Percentiles rank a stretch among this genome's conserved stretches.
phyloP scores from a whole-genome alignment of 1,140 invertebrate species.

The Camponotus floridanus region DNA sequence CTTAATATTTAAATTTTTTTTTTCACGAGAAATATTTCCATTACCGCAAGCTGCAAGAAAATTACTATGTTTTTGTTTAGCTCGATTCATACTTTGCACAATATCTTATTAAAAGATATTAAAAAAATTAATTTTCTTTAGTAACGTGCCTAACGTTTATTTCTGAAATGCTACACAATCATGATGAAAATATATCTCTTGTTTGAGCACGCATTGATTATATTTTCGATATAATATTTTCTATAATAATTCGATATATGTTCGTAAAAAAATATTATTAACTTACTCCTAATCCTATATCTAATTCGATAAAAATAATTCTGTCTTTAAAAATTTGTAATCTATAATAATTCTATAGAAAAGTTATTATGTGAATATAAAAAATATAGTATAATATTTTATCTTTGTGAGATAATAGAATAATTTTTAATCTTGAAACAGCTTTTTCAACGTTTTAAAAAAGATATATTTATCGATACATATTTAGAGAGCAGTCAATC shows the following conservation, averaged over 20 bases:
- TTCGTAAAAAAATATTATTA: neutral
- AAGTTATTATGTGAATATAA: neutral
- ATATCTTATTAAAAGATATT: conserved; percentile 66
- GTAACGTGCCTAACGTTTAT: conserved; percentile 17
- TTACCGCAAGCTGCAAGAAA: conserved; percentile 43
- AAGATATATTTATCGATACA: conserved; percentile 25
- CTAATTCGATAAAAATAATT: neutral
- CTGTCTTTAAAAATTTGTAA: neutral
- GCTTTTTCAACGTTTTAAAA: neutral
- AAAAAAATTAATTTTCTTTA: conserved; percentile 33
- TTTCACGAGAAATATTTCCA: neutral
- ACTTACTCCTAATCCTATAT: neutral
- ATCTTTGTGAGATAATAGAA: neutral
- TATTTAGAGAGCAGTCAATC: conserved; percentile 12
- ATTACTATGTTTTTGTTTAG: conserved; percentile 15
- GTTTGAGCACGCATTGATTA: neutral
- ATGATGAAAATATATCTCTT: neutral
- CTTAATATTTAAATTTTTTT: neutral
- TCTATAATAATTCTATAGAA: neutral
- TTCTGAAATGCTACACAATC: neutral
- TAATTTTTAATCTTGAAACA: conserved; percentile 33
- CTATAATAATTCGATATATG: neutral
- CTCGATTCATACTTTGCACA: conserved; percentile 43
- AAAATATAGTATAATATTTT: neutral
- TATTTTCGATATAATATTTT: neutral